These are phyloP conservation scores for Holacanthella duospinosa DNA, from an alignment of 2,888 invertebrate species.

Conservation along the genomic window DNA sequence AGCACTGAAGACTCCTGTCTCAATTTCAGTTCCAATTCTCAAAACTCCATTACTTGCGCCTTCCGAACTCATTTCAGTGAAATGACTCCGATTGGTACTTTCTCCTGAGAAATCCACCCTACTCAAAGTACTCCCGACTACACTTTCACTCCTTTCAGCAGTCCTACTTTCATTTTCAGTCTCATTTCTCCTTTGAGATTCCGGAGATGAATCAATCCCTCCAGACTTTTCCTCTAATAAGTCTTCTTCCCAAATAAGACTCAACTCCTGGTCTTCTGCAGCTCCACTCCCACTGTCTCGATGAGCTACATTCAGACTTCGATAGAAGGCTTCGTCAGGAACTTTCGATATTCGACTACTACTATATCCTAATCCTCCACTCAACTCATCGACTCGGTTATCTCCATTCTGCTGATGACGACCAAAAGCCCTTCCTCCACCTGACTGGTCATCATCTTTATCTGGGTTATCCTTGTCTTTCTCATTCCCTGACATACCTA, in stretches of 20 bases:
- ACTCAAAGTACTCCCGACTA: not conserved
- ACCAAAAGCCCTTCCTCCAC: slow-evolving; percentile 7
- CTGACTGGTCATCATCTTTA: slow-evolving; percentile 3
- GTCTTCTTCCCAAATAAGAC: slow-evolving; percentile 72
- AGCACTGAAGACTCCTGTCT: slow-evolving; percentile 40
- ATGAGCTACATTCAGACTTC: slow-evolving; percentile 76
- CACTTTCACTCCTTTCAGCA: not conserved
- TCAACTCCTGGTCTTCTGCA: slow-evolving; percentile 53
- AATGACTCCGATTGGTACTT: too few relatives aligned
- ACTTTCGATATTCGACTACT: slow-evolving; percentile 40
- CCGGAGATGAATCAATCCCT: slow-evolving; percentile 33
- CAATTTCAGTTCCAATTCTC: not conserved
- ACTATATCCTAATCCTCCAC: slow-evolving; percentile 13
- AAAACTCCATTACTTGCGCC: not conserved
- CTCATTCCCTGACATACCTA: slow-evolving; percentile 7
- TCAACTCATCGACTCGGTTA: not conserved
- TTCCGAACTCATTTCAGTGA: not conserved
- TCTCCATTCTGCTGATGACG: slow-evolving; percentile 1
- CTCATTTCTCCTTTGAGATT: slow-evolving; percentile 40
- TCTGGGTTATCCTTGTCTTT: slow-evolving; percentile 1
- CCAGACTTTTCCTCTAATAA: slow-evolving; percentile 44
- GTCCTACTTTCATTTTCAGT: slow-evolving; percentile 15
- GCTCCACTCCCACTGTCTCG: slow-evolving; percentile 47
- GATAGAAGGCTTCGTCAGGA: slow-evolving; percentile 77
- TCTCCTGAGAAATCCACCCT: too few relatives aligned